Percentiles rank a stretch among this genome's conserved stretches.
phyloP scores from a whole-genome alignment of 2,113 vertebrate species.

The Emydocephalus ijimae region DNA sequence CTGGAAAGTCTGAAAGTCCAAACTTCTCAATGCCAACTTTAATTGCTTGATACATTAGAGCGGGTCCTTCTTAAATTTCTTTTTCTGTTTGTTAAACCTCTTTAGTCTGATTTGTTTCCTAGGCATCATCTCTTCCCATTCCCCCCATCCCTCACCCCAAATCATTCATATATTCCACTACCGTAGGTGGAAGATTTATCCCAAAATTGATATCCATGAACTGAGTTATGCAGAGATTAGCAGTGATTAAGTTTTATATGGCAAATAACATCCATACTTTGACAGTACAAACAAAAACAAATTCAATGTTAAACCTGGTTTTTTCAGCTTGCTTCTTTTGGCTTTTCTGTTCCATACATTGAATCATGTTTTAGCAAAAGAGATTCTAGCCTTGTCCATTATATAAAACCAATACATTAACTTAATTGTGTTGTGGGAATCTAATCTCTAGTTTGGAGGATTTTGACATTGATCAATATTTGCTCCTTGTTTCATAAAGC shows the following conservation, averaged over 20 bases:
- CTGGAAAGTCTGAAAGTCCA: not conserved
- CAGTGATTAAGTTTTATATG: not conserved
- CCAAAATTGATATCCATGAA: not conserved
- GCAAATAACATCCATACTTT: constrained; percentile 25
- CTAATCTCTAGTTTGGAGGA: not conserved
- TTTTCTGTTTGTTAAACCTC: not conserved
- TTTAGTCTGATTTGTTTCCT: not conserved
- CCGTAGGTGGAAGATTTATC: not conserved
- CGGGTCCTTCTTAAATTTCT: not conserved
- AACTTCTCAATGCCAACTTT: not conserved
- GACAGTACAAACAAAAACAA: not conserved
- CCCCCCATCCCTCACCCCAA: fast-evolving
- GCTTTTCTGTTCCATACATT: not conserved
- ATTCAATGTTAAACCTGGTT: constrained; percentile 11
- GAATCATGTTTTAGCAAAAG: not conserved
- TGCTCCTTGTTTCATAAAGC: not conserved
- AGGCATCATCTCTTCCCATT: not conserved
- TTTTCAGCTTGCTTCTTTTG: not conserved
- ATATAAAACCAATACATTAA: not conserved
- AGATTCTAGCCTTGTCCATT: not conserved
- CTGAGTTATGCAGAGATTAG: not conserved
- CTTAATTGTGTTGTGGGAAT: not conserved
- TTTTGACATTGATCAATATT: not conserved
- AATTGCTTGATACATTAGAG: not conserved
- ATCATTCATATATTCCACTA: not conserved